Evolutionary conservation across 2,113 vertebrate species (phyloP).

Genomic region (Ahaetulla prasina): DNA sequence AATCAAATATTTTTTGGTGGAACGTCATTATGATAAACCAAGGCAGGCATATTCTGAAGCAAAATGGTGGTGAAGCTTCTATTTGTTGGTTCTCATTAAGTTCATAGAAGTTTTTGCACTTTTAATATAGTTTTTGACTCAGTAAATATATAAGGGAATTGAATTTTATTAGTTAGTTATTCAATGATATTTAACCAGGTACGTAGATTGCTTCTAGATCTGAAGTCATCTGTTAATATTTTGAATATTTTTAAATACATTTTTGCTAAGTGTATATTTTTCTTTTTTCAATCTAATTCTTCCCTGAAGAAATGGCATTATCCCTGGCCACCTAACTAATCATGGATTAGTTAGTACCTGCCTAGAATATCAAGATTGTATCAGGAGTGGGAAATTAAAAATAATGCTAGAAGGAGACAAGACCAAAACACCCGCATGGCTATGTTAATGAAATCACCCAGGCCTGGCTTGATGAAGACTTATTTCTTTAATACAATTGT

Average conservation of each 20-base stretch:
- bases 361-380: background rate
- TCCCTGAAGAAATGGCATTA: background rate
- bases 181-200: background rate
- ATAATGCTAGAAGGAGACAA: background rate
- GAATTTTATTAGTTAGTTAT: background rate
- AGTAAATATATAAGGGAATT: background rate
- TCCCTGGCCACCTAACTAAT: background rate
- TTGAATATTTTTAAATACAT: background rate
- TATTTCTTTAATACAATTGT: background rate
- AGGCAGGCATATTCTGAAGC: constrained; percentile 5
- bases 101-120: constrained; percentile 7
- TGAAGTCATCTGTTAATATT: background rate
- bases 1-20: background rate
- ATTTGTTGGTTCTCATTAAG: constrained; percentile 39
- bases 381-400: background rate
- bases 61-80: constrained; percentile 20
- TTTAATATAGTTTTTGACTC: background rate
- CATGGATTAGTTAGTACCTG: background rate
- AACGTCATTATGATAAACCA: background rate
- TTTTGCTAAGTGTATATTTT: constrained; percentile 8
- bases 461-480: background rate
- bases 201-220: background rate
- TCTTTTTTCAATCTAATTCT: constrained; percentile 42
- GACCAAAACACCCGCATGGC: background rate
- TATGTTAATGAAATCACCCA: background rate